Base-by-base conservation (phyloP, 2,113 vertebrate genomes). In the Corydoras maculifer region DNA sequence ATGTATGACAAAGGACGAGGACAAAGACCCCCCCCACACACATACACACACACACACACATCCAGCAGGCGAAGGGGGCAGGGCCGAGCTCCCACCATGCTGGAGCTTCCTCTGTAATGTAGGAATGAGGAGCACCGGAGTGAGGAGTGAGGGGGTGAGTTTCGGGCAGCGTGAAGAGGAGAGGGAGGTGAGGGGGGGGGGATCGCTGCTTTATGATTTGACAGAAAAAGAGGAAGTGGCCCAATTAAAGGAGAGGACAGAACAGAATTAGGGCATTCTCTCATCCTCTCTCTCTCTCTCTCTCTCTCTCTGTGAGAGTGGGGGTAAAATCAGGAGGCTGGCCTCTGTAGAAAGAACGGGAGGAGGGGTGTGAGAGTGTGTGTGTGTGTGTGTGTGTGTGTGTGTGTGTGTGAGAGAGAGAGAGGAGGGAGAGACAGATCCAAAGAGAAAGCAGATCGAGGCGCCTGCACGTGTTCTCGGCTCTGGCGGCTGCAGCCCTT, bases 271-370 rank as follows among this genome's bases (percentile, higher is more conserved):
- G 54, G 14, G 54, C 54, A 57, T 57, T 57, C 13, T 57, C 54
- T 57, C 14, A n/a, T n/a, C 8, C 53, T 13, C 12, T 55, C 53
- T 13, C 7, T 7, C 49, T 1, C 2, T 51, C 49, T 51, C 53
- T 55, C 53, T 55, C 53, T 1, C 53, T 57, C 54, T 57, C 54
- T 57, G 12, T 7, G 54, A 57, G 54, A 57, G 54, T 57, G 54
- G 54, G 54, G 54, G 54, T 57, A 57, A 57, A 57, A 57, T 57
- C 13, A n/a, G 54, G 54, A 57, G 54, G 54, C 54, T 57, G 54
- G 54, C 6, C 14, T 14, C n/a, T n/a, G 12, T 57, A n/a, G 54
- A 57, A n/a, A 57, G 54, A n/a, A 57, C 2, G 7, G 54, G 54
- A n/a, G 54, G 12, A n/a, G 12, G 14, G 12, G 13, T 57, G n/a